phyloP scores from a whole-genome alignment of 2,113 vertebrate genomes.

The Lates calcarifer region DNA sequence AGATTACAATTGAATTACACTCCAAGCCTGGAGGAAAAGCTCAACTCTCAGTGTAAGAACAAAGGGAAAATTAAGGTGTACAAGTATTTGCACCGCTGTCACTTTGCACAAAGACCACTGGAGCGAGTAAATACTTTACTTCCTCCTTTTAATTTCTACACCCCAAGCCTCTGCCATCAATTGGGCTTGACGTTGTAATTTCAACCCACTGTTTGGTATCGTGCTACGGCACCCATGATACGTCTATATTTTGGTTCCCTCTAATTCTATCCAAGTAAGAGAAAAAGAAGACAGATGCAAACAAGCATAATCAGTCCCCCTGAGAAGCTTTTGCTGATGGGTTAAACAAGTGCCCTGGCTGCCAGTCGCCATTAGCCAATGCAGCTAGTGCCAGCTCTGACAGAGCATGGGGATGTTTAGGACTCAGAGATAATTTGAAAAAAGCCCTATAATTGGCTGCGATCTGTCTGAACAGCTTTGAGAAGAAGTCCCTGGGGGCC shows the following conservation, averaged over 20 bases:
- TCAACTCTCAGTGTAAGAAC: constrained; percentile 24
- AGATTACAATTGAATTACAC: constrained; percentile 59
- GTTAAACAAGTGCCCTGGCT: constrained; percentile 65
- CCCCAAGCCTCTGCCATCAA: background rate
- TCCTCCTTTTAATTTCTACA: constrained; percentile 45
- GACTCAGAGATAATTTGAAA: constrained; percentile 69
- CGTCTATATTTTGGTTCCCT: constrained; percentile 7
- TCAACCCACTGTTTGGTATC: background rate
- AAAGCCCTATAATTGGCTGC: constrained; percentile 72
- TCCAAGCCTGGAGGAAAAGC: constrained; percentile 22
- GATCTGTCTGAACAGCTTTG: constrained; percentile 63
- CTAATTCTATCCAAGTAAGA: constrained; percentile 19
- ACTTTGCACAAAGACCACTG: constrained; percentile 39
- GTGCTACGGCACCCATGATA: background rate
- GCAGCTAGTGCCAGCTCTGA: constrained; percentile 54
- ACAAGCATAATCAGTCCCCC: constrained; percentile 60
- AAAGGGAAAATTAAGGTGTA: constrained; percentile 31
- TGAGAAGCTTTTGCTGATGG: constrained; percentile 56
- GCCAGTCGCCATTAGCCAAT: constrained; percentile 68
- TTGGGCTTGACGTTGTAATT: constrained; percentile 42
- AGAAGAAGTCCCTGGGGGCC: constrained; percentile 38
- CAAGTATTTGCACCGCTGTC: constrained; percentile 47
- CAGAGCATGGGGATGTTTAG: constrained; percentile 58
- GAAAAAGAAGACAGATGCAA: constrained; percentile 56
- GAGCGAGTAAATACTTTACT: constrained; percentile 51